Base-by-base conservation (phyloP, 2,888 invertebrate genomes). In the Eupelmus urozonus region DNA sequence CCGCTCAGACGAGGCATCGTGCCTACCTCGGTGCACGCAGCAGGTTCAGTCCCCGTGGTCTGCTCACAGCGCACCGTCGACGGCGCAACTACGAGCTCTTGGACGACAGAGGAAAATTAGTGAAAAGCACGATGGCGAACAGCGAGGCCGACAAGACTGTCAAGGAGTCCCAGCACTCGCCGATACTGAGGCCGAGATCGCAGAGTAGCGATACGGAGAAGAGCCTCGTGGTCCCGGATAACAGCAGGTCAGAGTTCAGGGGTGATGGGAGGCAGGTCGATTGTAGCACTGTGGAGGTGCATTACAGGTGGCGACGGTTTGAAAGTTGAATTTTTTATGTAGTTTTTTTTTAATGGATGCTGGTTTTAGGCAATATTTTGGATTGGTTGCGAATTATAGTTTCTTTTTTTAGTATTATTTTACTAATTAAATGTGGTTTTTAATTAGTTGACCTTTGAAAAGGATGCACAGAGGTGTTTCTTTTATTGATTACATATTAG, bases 31-130 rank as follows among this genome's bases (percentile, higher is more conserved):
- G 11, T 16, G 29, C n/a, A 23, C 71, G 60, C 40, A 63, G 51
- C 20, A 76, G 67, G 18, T 49, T 79, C 59, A 67, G 57, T 72
- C 62, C 60, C 29, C 65, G 79, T 40, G 72, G 76, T 4, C 18
- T 76, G 45, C 42, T 62, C 72, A 55, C 45, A 49, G 72, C 57
- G 78, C 51, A 67, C 11, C 77, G 60, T 34, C 71, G 73, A 25
- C 65, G 60, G 20, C 71, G 71, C 45, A 59, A 63, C 45, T 63
- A 76, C 51, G 59, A 75, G 51, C 59, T 66, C 9, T 49, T 72
- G 53, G 59, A 67, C 62, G 65, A 63, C 3, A 16, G 20, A 49
- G 45, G 4, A 1, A 51, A 49, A 29, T 18, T 18, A 7, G 23
- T 42, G 18, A 70, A 34, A 34, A 13, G 9, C 4, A 16, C 45